A percentile compares a stretch with the other conserved stretches of the same genome.
Evolutionary conservation across 2,888 invertebrate genomes (phyloP).

Genomic region (Perizoma flavofasciatum): DNA sequence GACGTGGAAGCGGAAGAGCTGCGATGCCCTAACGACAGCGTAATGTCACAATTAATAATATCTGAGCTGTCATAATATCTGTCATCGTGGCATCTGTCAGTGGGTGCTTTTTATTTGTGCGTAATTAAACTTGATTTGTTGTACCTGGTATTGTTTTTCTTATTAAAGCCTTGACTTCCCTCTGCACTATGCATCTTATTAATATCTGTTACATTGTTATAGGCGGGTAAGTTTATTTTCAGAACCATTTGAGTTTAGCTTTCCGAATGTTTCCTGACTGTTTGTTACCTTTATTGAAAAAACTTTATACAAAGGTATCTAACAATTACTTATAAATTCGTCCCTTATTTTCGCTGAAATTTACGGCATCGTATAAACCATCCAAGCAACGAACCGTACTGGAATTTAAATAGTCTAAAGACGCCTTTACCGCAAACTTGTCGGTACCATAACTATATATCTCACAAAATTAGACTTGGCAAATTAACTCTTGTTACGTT

Average conservation of each 20-base stretch:
- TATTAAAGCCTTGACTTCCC: conserved; percentile 14
- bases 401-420: conserved; percentile 83
- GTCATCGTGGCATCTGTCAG: conserved; percentile 56
- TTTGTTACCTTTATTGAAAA: too few relatives aligned
- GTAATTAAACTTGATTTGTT: conserved; percentile 62
- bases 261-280: background rate
- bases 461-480: conserved; percentile 35
- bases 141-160: conserved; percentile 25
- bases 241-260: background rate
- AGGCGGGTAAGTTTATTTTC: conserved; percentile 17
- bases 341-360: conserved; percentile 77
- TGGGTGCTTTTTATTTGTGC: conserved; percentile 62
- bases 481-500: conserved; percentile 37
- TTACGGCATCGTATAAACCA: conserved; percentile 83
- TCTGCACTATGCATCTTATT: conserved; percentile 13
- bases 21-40: conserved; percentile 73
- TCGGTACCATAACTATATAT: conserved; percentile 50
- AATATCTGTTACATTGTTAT: conserved; percentile 18
- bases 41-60: conserved; percentile 82
- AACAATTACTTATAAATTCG: conserved; percentile 43
- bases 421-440: conserved; percentile 66
- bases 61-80: conserved; percentile 80
- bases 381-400: conserved; percentile 81
- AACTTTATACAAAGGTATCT: background rate
- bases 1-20: conserved; percentile 80